phyloP scores from a whole-genome alignment of 2,113 vertebrate genomes.

The Oxygymnocypris stewartii region DNA sequence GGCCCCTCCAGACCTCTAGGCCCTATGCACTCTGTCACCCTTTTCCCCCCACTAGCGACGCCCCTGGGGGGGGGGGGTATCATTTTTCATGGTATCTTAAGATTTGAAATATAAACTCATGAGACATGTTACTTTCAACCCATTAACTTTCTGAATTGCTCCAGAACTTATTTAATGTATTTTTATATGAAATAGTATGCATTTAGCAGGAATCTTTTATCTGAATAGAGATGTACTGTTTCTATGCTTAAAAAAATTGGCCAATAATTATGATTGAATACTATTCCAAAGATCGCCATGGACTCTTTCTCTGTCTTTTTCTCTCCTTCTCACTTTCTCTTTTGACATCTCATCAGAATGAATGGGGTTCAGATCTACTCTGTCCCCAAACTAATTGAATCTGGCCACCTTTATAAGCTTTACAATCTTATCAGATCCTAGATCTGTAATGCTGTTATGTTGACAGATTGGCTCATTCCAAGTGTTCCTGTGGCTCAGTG shows the following conservation, averaged over 20 bases:
- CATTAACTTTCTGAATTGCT: no score
- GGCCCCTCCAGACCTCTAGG: no score
- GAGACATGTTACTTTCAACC: no score
- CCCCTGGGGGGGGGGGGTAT: no score
- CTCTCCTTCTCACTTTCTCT: no score
- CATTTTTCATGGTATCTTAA: no score
- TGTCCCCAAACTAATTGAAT: slow-evolving; percentile 13
- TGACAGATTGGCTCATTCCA: neutral
- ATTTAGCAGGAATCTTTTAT: neutral
- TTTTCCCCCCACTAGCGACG: no score
- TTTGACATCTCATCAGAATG: slow-evolving; percentile 2
- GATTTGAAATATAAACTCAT: no score
- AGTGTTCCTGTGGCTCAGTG: no score
- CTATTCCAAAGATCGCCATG: neutral
- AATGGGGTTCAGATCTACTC: neutral
- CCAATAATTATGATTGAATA: neutral
- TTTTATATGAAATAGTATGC: no score
- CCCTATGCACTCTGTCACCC: no score
- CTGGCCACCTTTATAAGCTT: neutral
- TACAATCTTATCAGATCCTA: neutral
- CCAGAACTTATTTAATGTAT: no score
- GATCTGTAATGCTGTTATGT: neutral
- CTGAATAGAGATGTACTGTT: neutral
- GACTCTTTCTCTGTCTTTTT: neutral
- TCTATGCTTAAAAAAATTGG: neutral